phyloP scores from a whole-genome alignment of 2,888 invertebrate genomes.

The Drosophila subquinaria region DNA sequence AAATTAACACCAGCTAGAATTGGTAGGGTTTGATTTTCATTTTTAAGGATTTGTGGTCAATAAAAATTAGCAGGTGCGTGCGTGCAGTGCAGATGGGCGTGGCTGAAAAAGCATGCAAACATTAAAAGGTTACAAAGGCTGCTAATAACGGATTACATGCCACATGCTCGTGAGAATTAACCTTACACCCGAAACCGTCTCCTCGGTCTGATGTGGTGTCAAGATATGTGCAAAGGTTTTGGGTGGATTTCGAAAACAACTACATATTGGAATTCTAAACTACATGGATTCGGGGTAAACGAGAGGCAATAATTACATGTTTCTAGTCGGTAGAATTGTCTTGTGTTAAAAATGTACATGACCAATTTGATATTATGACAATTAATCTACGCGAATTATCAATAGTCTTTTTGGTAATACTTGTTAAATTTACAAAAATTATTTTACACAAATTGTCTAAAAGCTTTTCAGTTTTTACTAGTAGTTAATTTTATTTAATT shows the following conservation, averaged over 20 bases:
- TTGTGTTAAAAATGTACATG: conserved; percentile 4
- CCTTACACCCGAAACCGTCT: conserved; percentile 19
- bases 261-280: conserved; percentile 17
- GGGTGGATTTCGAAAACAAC: conserved; percentile 1
- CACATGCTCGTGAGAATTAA: conserved; percentile 39
- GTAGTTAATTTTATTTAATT: background rate
- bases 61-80: conserved; percentile 39
- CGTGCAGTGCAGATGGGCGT: conserved; percentile 49
- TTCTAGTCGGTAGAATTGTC: background rate
- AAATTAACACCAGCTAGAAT: conserved; percentile 43
- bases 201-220: conserved; percentile 18
- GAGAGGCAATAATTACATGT: conserved; percentile 9
- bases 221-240: conserved; percentile 19
- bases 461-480: background rate
- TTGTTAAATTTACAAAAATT: background rate
- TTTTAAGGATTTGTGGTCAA: conserved; percentile 18
- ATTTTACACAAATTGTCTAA: background rate
- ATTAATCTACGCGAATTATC: background rate
- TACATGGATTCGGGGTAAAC: conserved; percentile 16
- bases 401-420: background rate
- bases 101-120: conserved; percentile 52
- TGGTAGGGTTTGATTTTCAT: background rate
- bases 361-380: background rate
- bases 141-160: conserved; percentile 26
- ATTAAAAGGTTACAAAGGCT: conserved; percentile 11